Evolutionary conservation across 30 jellyfish, hydroid and myxozoan species (phyloP).

Genomic region (Catostylus mosaicus): DNA sequence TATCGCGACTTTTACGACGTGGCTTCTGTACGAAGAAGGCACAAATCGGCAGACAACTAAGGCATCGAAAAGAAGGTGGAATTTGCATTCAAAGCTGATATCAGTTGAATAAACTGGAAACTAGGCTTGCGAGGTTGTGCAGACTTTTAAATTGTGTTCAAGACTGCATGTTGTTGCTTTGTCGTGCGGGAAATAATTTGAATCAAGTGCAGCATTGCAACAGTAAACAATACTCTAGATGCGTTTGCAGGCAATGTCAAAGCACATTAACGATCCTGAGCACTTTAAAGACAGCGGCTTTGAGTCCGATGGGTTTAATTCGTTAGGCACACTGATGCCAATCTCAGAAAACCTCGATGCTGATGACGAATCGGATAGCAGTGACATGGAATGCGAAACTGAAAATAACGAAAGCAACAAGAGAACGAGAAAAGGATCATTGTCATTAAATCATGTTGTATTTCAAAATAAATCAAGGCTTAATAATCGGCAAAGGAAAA

Average conservation of each 20-base stretch:
- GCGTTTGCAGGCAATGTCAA: constrained; percentile 19
- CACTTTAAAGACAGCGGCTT: background rate
- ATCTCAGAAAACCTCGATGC: constrained; percentile 65
- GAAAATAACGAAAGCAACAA: background rate
- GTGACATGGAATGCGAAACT: constrained; percentile 37
- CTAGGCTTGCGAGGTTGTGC: too few species aligned
- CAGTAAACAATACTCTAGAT: background rate
- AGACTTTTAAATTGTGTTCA: background rate
- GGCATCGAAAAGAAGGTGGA: too few species aligned
- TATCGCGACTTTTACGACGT: background rate
- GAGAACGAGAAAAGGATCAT: constrained; percentile 27
- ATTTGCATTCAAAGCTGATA: too few species aligned
- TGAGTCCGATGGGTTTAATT: background rate
- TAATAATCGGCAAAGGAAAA: constrained; percentile 31
- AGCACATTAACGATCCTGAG: background rate
- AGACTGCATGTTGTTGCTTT: background rate
- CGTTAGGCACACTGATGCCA: constrained; percentile 34
- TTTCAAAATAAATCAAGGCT: constrained; percentile 17
- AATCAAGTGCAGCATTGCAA: background rate
- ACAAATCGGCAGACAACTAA: too few species aligned
- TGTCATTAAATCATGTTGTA: constrained; percentile 5
- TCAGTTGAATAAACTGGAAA: too few species aligned
- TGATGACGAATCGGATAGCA: constrained; percentile 64
- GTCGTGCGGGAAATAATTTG: background rate
- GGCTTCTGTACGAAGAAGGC: too few species aligned